A percentile compares a stretch with the other conserved stretches of the same genome.
Conservation (phyloP, 1,140 invertebrate genomes). For the Drosophila miranda region DNA sequence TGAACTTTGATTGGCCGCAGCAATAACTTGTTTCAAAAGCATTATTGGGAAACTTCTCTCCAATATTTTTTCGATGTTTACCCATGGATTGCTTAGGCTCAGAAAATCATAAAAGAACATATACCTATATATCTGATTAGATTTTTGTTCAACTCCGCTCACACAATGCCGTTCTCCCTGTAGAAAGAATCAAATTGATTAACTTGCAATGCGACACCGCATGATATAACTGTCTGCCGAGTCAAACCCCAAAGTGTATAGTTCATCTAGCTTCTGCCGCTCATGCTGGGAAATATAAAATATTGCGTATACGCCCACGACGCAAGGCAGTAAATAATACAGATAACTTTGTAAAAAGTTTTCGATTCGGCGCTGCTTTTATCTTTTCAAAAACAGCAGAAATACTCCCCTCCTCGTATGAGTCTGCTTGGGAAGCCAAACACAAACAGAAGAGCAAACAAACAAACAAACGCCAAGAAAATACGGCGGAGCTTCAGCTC, state of each 20-base stretch:
- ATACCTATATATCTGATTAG: neutral
- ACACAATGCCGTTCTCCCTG: neutral
- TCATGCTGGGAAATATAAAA: constrained; percentile 55
- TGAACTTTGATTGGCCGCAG: no score
- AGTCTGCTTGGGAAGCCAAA: constrained; percentile 28
- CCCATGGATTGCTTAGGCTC: no score
- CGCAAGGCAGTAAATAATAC: constrained; percentile 53
- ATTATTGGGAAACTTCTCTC: no score
- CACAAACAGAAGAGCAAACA: constrained; percentile 36
- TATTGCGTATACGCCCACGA: constrained; percentile 75
- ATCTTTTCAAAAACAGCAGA: constrained; percentile 52
- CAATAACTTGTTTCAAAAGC: no score
- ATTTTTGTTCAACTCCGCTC: constrained; percentile 6
- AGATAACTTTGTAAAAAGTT: constrained; percentile 63
- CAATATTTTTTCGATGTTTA: no score
- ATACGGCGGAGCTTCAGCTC: constrained; percentile 41
- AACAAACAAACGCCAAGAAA: constrained; percentile 30
- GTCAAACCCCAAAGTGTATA: constrained; percentile 38
- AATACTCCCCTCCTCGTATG: neutral
- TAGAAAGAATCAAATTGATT: constrained; percentile 25
- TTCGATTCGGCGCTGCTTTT: constrained; percentile 59
- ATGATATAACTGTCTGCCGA: constrained; percentile 12
- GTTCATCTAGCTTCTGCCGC: constrained; percentile 35
- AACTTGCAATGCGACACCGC: constrained; percentile 30
- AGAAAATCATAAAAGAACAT: no score